These are phyloP conservation scores for Amphipyra tragopoginis DNA, from an alignment of 2,888 invertebrate species.

Conservation along the genomic window DNA sequence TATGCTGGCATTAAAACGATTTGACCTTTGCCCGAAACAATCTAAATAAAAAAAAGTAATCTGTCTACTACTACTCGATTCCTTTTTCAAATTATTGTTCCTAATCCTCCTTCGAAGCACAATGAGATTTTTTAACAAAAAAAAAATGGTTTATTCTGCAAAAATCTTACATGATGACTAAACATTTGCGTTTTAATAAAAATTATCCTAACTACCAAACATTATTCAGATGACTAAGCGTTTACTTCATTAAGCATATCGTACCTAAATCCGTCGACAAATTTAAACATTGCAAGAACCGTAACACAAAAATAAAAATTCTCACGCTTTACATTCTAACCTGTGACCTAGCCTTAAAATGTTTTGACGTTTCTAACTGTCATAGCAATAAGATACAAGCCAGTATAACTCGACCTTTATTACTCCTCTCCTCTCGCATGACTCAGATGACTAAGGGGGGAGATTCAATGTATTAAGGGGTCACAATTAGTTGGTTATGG, in stretches of 20 bases:
- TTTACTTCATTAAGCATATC: constrained; percentile 29
- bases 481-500: constrained; percentile 65
- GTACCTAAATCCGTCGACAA: constrained; percentile 19
- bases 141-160: constrained; percentile 18
- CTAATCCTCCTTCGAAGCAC: too few relatives aligned
- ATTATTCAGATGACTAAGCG: constrained; percentile 38
- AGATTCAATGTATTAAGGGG: constrained; percentile 43
- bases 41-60: background rate
- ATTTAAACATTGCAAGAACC: constrained; percentile 42
- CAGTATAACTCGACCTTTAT: constrained; percentile 63
- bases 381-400: constrained; percentile 75
- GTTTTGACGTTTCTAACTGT: constrained; percentile 83
- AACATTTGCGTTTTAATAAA: background rate
- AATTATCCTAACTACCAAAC: constrained; percentile 3
- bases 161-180: background rate
- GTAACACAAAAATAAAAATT: constrained; percentile 66
- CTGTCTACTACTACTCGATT: too few relatives aligned
- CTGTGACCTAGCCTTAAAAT: constrained; percentile 79
- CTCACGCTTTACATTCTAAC: constrained; percentile 82
- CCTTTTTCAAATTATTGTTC: too few relatives aligned
- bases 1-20: background rate
- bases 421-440: constrained; percentile 35
- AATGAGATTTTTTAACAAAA: background rate
- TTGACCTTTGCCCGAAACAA: background rate
- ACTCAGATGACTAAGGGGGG: constrained; percentile 25